These are phyloP conservation scores for human (Homo sapiens) DNA, from an alignment of 2,113 vertebrate species.

Conservation along the genomic window DNA sequence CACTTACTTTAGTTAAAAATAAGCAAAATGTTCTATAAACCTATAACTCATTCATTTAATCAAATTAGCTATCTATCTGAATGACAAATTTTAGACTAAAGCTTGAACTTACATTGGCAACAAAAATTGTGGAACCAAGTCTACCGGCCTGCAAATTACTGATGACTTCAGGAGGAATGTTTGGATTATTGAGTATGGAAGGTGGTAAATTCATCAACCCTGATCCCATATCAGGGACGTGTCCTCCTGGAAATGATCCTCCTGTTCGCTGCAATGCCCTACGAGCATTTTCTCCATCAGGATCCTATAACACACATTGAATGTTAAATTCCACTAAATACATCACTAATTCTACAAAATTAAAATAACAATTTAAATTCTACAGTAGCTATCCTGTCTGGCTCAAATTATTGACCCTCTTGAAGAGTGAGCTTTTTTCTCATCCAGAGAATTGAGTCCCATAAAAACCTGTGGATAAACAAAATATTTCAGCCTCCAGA, in stretches of 20 bases:
- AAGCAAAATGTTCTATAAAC: constrained; percentile 51
- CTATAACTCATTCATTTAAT: constrained; percentile 32
- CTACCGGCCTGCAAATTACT: constrained; percentile 95
- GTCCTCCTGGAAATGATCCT: constrained; percentile 89
- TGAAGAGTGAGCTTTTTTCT: constrained; percentile 66
- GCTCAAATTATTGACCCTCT: constrained; percentile 66
- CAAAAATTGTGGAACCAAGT: constrained; percentile 96
- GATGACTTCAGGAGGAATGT: constrained; percentile 97
- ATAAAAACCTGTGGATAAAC: constrained; percentile 82
- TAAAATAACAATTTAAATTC: constrained; percentile 72
- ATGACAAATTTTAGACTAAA: constrained; percentile 47
- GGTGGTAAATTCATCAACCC: constrained; percentile 93
- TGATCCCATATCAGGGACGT: constrained; percentile 90
- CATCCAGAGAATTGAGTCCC: constrained; percentile 44
- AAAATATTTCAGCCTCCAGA: constrained; percentile 82
- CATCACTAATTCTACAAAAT: constrained; percentile 33
- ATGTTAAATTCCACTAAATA: constrained; percentile 61
- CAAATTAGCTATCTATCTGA: constrained; percentile 49
- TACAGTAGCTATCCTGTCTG: constrained; percentile 69
- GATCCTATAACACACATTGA: constrained; percentile 88
- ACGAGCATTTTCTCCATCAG: constrained; percentile 96
- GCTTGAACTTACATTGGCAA: constrained; percentile 94
- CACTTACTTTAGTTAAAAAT: constrained; percentile 54
- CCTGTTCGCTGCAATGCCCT: constrained; percentile 93
- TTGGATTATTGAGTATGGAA: constrained; percentile 97